Percentiles rank a stretch among this genome's conserved stretches.
Conservation (phyloP, 2,113 vertebrate genomes). For the Gambusia affinis region DNA sequence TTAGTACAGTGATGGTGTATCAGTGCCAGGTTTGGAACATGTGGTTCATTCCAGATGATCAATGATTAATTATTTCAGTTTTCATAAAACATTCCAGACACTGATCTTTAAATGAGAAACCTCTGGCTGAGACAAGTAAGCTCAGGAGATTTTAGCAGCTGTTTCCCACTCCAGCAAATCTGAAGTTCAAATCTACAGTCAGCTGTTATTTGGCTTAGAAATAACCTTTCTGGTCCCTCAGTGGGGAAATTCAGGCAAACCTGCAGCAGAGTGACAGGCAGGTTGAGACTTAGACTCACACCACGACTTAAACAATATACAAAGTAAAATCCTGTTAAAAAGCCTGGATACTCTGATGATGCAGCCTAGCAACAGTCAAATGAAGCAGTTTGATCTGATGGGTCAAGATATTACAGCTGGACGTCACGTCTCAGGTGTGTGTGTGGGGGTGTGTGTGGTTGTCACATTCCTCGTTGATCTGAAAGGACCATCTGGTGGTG, state of each 20-base stretch:
- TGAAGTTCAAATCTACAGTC: neutral
- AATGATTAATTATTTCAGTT: conserved; percentile 1
- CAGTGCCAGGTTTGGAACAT: conserved; percentile 4
- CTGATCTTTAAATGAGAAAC: neutral
- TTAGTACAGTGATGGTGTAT: neutral
- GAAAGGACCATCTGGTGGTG: neutral
- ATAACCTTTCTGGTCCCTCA: neutral
- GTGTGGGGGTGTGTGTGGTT: neutral
- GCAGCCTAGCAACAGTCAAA: neutral
- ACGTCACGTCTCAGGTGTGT: neutral
- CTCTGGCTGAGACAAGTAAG: neutral
- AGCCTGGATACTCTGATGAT: neutral
- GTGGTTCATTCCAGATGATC: neutral
- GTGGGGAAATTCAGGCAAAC: no score
- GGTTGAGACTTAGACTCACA: no score
- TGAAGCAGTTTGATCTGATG: no score
- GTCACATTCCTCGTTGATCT: neutral
- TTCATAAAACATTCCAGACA: neutral
- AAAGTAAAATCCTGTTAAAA: no score
- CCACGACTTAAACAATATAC: no score
- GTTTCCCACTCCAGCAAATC: neutral
- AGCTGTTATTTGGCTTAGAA: neutral
- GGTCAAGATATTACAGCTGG: neutral
- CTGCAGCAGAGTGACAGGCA: no score
- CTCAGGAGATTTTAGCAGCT: neutral